Base-by-base conservation (phyloP, 23 tunicate species). In the Ciona savignyi region DNA sequence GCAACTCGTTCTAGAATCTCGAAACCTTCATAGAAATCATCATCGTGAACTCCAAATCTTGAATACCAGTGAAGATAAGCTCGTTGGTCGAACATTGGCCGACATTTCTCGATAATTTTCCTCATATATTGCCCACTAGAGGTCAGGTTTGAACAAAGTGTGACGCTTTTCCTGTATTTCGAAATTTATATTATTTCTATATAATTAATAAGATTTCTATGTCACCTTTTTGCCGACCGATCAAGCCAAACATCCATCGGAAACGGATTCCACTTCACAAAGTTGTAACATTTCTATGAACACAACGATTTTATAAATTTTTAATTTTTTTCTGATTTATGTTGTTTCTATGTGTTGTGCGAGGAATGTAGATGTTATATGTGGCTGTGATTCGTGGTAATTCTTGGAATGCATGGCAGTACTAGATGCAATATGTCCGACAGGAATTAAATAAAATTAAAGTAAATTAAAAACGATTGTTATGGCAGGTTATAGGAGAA, bases 51-150 rank as follows among this genome's bases (percentile, higher is more conserved):
- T 2, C 86, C 91, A 70, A 84, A 71, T 49, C 78, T 74, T 63
- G 67, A 70, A 64, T 90, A 90, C 97, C 97, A 90, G 70, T 90
- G 97, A 33, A 90, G 33, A 70, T 90, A 90, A 22, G 97, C 97
- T 42, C 51, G 62, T 20, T 66, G 71, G 6, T 79, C 48, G 49
- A 65, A 80, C 82, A 79, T 90, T 1, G 62, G 27, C 25, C 51
- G 51, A 1, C 91, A 75, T 60, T 78, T 81, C 3, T 56, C 33
- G 25, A 74, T 11, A 42, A 90, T 29, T 32, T 62, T 51, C 27
- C 35, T 51, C 35, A 19, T 27, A 20, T 62, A 30, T 3, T 28
- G 26, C 20, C 68, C 48, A 20, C 25, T 29, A 74, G 68, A 60
- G 68, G 69, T 61, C 72, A 29, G 68, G 24, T 60, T 74, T 2